Evolutionary conservation across 1,140 invertebrate genomes (phyloP), one percentile per base, ranked within the genome.

Genomic region (Plectus sambesii): DNA sequence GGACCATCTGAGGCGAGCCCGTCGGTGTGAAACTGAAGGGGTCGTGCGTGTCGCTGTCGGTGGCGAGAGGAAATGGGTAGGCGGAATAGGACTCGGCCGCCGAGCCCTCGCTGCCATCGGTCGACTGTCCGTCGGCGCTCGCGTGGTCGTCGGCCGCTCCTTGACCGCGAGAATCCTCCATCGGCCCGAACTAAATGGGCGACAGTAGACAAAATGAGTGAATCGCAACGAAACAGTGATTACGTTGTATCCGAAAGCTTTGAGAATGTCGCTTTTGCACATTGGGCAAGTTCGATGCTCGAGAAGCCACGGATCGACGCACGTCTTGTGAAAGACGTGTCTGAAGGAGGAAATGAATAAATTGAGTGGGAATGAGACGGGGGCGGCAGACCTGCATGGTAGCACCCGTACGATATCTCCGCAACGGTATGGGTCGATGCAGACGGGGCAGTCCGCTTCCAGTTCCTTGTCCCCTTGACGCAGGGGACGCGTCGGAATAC

Each of bases 241-340:
- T 9, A 60, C 56, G 35, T 66, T 56, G 49, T 62, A 66, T 12
- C 86, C 87, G 71, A 87, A 90, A 61, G 85, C 84, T 69, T 86
- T 83, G 12, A 92, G 76, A 63, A 93, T 89, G 70, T 92, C 85
- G 79, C 87, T 81, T 73, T 92, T 90, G 72, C 87, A 92, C 84
- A 92, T 88, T 12, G 87, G 86, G 73, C 87, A 90, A 19, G 85
- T 88, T 51, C 86, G 75, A 68, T 90, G 84, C 63, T 90, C 85
- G 54, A 92, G 71, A 23, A 93, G 75, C 87, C 87, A 93, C 2
- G 86, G 85, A 74, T 93, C 87, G 47, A 93, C 87, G 74, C 87
- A 92, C 49, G 75, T 79, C 74, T 88, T 88, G 73, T 92, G 87
- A 72, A 89, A 92, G 62, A 86, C 80, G 71, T 93, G 87, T 59